Conservation (phyloP, 2,888 invertebrate species). For the Petrolisthes manimaculis region DNA sequence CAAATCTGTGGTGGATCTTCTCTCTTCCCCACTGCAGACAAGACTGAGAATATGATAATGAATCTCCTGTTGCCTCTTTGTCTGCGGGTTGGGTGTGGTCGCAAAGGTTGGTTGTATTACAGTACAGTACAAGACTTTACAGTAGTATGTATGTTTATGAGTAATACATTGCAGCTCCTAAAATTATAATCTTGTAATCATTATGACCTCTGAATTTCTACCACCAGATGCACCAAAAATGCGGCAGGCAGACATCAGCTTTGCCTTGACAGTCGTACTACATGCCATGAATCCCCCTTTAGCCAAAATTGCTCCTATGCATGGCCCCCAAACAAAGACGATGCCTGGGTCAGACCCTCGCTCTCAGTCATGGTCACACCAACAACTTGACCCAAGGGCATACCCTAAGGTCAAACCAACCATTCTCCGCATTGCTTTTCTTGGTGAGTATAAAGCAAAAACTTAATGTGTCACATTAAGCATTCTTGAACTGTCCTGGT, state of each 20-base stretch:
- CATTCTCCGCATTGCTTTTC: constrained; percentile 72
- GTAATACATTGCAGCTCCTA: neutral
- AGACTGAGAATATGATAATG: constrained; percentile 95
- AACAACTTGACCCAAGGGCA: constrained; percentile 45
- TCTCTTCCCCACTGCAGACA: constrained; percentile 88
- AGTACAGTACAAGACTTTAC: too few species aligned
- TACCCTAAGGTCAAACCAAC: constrained; percentile 71
- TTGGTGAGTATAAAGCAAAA: constrained; percentile 69
- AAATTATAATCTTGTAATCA: neutral
- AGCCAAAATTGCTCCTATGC: constrained; percentile 66
- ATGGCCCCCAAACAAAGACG: constrained; percentile 66
- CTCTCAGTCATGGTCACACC: constrained; percentile 64
- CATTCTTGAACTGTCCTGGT: too few species aligned
- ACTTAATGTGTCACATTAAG: too few species aligned
- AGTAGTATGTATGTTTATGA: neutral
- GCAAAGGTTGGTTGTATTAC: constrained; percentile 79
- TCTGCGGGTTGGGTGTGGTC: constrained; percentile 92
- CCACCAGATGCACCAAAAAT: constrained; percentile 87
- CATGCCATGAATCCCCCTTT: constrained; percentile 81
- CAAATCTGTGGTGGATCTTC: constrained; percentile 94
- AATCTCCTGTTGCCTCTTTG: constrained; percentile 97
- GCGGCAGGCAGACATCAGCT: constrained; percentile 89
- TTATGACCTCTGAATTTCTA: neutral
- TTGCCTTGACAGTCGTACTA: constrained; percentile 88
- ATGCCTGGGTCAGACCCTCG: constrained; percentile 54